These are phyloP conservation scores for Pipistrellus nathusii DNA, from an alignment of 2,797 vertebrate genomes.

Conservation along the genomic window DNA sequence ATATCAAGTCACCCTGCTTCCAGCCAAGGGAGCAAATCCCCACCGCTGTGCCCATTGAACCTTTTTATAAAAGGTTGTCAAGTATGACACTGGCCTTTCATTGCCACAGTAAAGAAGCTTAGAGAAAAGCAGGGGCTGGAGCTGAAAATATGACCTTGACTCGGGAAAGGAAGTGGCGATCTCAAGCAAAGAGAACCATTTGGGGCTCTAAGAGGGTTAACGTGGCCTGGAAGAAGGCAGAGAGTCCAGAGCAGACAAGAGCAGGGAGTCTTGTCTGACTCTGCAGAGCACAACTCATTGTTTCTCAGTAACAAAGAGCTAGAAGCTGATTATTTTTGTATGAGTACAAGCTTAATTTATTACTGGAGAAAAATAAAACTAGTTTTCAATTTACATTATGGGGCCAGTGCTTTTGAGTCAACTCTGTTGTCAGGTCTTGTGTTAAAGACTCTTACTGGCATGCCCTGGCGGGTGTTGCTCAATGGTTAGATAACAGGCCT, in stretches of 20 bases:
- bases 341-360: not conserved
- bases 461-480: too few species aligned
- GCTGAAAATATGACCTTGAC: not conserved
- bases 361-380: not conserved
- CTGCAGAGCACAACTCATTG: not conserved
- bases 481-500: too few species aligned
- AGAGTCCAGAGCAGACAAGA: not conserved
- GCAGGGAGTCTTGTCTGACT: not conserved
- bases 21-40: constrained; percentile 16
- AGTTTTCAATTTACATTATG: not conserved
- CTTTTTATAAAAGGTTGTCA: constrained; percentile 46
- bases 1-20: constrained; percentile 53
- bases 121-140: constrained; percentile 28
- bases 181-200: not conserved
- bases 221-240: not conserved
- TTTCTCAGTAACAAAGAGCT: not conserved
- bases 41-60: not conserved
- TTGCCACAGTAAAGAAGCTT: constrained; percentile 38
- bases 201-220: not conserved
- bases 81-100: constrained; percentile 50
- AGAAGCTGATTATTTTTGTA: not conserved
- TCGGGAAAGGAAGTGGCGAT: constrained; percentile 14
- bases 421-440: not conserved
- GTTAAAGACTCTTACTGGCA: not conserved
- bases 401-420: not conserved